phyloP scores from a whole-genome alignment of 2,797 vertebrate species.

The Helostoma temminkii region DNA sequence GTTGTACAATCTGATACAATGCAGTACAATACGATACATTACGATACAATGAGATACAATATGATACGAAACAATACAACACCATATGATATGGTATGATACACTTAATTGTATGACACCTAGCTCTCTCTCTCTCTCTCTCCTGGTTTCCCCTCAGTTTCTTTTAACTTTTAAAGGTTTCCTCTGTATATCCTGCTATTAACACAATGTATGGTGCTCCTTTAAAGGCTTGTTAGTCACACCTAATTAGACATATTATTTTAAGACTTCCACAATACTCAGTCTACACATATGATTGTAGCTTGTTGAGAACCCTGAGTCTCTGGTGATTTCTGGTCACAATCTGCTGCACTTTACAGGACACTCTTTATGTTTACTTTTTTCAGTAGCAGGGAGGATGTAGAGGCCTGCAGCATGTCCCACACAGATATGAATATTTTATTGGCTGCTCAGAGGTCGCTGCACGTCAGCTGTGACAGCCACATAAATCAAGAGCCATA shows the following conservation, averaged over 20 bases:
- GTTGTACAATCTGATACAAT: no score
- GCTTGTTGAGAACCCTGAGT: slow-evolving; percentile 33
- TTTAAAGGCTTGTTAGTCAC: slow-evolving; percentile 37
- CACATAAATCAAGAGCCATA: slow-evolving; percentile 59
- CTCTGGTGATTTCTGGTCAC: slow-evolving; percentile 26
- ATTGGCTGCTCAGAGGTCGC: slow-evolving; percentile 60
- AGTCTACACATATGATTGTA: slow-evolving; percentile 55
- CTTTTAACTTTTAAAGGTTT: no score
- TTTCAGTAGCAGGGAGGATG: slow-evolving; percentile 29
- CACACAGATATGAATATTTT: slow-evolving; percentile 69
- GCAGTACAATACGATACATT: no score
- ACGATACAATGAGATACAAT: no score
- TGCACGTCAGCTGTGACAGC: slow-evolving; percentile 54
- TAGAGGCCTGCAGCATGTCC: slow-evolving; percentile 23
- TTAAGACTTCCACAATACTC: slow-evolving; percentile 38
- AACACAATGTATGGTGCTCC: slow-evolving; percentile 4
- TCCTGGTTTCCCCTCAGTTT: no score
- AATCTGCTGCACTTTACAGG: neutral
- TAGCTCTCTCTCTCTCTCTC: no score
- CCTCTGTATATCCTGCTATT: slow-evolving; percentile 2
- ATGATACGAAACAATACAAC: no score
- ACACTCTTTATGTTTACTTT: slow-evolving; percentile 27
- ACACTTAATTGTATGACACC: no score
- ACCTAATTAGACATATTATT: slow-evolving; percentile 43
- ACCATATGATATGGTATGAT: no score